Base-by-base conservation (phyloP, 2,888 invertebrate genomes). In the Tetramorium bicarinatum region DNA sequence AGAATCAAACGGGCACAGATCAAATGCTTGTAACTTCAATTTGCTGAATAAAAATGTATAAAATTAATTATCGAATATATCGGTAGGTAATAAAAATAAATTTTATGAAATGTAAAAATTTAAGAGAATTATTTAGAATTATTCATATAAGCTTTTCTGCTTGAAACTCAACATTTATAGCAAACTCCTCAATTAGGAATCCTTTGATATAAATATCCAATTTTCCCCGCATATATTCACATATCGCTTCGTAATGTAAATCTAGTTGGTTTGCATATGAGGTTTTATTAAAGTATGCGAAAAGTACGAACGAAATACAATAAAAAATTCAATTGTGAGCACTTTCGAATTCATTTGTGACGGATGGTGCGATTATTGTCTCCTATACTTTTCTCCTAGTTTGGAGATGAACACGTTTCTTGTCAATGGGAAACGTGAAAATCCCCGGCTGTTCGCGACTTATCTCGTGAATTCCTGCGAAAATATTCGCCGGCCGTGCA, bases 1-100 rank as follows among this genome's bases (percentile, higher is more conserved):
- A 34, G 47, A 80, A 80, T 80, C 75, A 80, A 80, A 80, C 75
- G 47, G 21, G 47, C 74, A 74, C 75, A 59, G 71, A 77, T 77
- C 75, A 80, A 80, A 72, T 59, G 47, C 38, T 47, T 25, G 34
- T 47, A 47, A 47, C 44, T 56, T 21, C 56, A 47, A 79, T 79
- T 72, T 59, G 59, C 15, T 44, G 47, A 80, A 71, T 59, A 71
- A 71, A 71, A 79, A 80, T 38, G 29, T 80, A 49, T 49, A 3
- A 61, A 72, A 80, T 74, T 80, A 56, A 80, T 80, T 59, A 59
- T 59, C 59, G 21, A 34, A 47, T 34, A 47, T 34, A 72, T 56
- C 13, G 15, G 21, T 64, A 4, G 15, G 18, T 29, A 56, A 77
- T 56, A 59, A 79, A 72, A 72, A 47, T 67, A 0, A n/a, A 54